Conservation (phyloP, 2,797 vertebrate genomes). For the Tiaroga cobitis region DNA sequence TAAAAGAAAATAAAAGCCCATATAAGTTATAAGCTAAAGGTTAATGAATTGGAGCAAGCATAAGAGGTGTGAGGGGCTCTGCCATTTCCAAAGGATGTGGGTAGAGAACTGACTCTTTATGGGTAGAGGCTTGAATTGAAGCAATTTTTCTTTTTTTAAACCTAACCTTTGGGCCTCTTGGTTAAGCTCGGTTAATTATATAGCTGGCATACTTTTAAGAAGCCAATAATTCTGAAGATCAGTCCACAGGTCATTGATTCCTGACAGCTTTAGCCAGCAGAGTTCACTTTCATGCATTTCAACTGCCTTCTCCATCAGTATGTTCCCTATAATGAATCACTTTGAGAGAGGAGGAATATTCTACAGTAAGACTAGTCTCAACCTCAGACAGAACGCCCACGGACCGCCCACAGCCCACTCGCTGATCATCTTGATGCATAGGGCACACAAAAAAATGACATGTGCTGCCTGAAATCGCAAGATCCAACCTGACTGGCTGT, state of each 20-base stretch:
- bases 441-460: not conserved
- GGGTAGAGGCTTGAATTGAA: conserved; percentile 14
- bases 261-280: conserved; percentile 60
- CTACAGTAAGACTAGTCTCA: not conserved
- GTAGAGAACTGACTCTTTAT: conserved; percentile 14
- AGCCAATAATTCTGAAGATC: conserved; percentile 71
- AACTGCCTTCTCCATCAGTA: conserved; percentile 29
- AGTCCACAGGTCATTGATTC: conserved; percentile 70
- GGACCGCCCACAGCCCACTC: not conserved
- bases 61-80: conserved; percentile 11
- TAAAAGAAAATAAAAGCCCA: conserved; percentile 41
- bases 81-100: conserved; percentile 19
- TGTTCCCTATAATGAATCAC: conserved; percentile 32
- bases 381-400: not conserved
- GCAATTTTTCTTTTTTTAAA: conserved; percentile 24
- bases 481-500: not conserved
- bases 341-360: conserved; percentile 26
- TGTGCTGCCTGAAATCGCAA: not conserved
- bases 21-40: conserved; percentile 49
- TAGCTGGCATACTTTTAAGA: conserved; percentile 66
- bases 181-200: conserved; percentile 76
- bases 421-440: conserved; percentile 9
- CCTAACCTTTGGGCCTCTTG: conserved; percentile 67
- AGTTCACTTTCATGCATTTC: conserved; percentile 61
- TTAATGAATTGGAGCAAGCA: conserved; percentile 50